Conservation (phyloP, 2,113 vertebrate genomes). For the Perca flavescens region DNA sequence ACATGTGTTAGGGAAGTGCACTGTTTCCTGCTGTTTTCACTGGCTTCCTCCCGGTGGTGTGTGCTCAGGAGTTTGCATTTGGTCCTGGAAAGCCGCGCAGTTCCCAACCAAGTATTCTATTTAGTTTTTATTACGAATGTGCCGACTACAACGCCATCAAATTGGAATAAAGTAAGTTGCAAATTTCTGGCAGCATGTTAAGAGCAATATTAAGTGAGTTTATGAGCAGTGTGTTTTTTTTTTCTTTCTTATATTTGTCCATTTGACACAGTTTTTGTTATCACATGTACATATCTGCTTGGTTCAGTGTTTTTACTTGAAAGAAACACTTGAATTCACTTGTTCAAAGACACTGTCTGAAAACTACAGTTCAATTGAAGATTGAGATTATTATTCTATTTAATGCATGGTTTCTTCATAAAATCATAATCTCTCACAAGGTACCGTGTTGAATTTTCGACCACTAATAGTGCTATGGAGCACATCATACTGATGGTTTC, state of each 20-base stretch:
- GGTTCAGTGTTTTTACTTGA: neutral
- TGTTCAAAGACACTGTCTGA: neutral
- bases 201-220: neutral
- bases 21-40: slow-evolving; percentile 79
- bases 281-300: neutral
- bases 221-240: neutral
- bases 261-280: neutral
- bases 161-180: slow-evolving; percentile 59
- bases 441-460: neutral
- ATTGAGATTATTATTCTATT: neutral
- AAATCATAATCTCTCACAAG: neutral
- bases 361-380: neutral
- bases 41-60: slow-evolving; percentile 68
- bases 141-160: neutral
- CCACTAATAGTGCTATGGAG: too few relatives aligned
- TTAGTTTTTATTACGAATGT: neutral
- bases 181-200: neutral
- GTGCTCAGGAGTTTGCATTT: slow-evolving; percentile 24
- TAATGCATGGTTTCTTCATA: neutral
- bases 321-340: neutral
- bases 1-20: slow-evolving; percentile 68
- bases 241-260: neutral
- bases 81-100: slow-evolving; percentile 50
- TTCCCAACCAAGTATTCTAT: neutral
- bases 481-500: too few relatives aligned